Conservation (phyloP, 2,888 invertebrate species). For the Teinopalpus imperialis region DNA sequence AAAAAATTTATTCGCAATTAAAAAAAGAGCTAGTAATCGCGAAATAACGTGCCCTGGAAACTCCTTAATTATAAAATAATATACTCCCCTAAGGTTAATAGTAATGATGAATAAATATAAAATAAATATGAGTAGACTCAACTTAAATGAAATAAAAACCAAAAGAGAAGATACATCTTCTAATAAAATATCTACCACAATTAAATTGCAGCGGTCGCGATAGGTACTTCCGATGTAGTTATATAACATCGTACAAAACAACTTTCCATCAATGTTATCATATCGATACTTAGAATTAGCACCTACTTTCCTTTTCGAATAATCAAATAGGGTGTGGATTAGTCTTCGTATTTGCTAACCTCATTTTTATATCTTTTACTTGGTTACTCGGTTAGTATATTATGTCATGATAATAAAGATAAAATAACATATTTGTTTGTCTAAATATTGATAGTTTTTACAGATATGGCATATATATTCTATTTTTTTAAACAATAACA, state of each 20-base stretch:
- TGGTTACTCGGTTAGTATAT: slow-evolving; percentile 25
- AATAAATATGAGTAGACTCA: no score
- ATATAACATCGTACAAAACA: slow-evolving; percentile 25
- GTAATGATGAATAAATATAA: no score
- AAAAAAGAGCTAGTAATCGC: no score
- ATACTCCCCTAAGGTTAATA: no score
- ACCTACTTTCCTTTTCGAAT: slow-evolving; percentile 27
- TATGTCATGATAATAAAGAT: slow-evolving; percentile 19
- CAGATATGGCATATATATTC: no score
- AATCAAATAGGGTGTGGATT: slow-evolving; percentile 24
- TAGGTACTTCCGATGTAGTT: slow-evolving; percentile 20
- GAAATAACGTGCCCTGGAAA: no score
- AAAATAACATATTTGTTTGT: slow-evolving; percentile 8
- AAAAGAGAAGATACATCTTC: slow-evolving; percentile 12
- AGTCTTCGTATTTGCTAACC: slow-evolving; percentile 17
- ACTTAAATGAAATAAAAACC: not conserved
- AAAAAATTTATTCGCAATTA: no score
- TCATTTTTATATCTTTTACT: slow-evolving; percentile 24
- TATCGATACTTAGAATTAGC: slow-evolving; percentile 25
- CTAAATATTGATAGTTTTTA: slow-evolving; percentile 2
- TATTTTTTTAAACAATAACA: no score
- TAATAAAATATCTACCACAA: slow-evolving; percentile 15
- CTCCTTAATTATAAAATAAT: no score
- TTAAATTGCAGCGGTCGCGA: slow-evolving; percentile 13
- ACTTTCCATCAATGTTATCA: slow-evolving; percentile 28